Evolutionary conservation across 2,888 invertebrate species (phyloP), one percentile per base, ranked within the genome.

Genomic region (Nowickia ferox): DNA sequence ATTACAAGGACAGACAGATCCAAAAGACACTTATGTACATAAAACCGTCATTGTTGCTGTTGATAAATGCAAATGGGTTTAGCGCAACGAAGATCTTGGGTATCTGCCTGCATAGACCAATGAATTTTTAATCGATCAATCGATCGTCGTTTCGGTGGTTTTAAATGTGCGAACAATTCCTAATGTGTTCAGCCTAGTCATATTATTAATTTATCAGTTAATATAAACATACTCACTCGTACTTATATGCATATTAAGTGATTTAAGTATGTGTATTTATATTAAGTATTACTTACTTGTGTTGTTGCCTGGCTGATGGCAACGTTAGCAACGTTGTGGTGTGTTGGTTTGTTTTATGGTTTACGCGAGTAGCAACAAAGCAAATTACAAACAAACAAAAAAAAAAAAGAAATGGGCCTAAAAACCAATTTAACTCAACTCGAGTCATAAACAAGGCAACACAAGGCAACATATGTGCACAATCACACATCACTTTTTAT

Each of bases 121-220:
- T 42, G 10, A 42, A 61, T n/a, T 72, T 72, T 63, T 51, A 66
- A 48, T 42, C 42, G 48, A 74, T 57, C 53, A 51, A 51, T 53
- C n/a, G 61, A 17, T 78, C 51, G 42, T 17, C 57, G 55, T 57
- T 48, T 48, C 6, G 40, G 2, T 66, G 48, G 19, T 46, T 75
- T 30, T 44, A 48, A 68, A 77, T 68, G 77, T 65, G 68, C 61
- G 66, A 72, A 77, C 66, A 77, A 79, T 75, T 76, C 79, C 83
- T 76, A 79, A 79, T 83, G 83, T 66, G 61, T 76, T 71, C 66
- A 86, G 30, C 61, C 79, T 76, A 66, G 72, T 61, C 72, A 81
- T 61, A 61, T 79, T 86, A 83, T 83, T 86, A 83, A 86, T 76
- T 79, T 86, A 86, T 68, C 79, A 80, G 76, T 76, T 86, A 83